Evolutionary conservation across 2,113 vertebrate species (phyloP).

Genomic region (Bujurquina vittata): DNA sequence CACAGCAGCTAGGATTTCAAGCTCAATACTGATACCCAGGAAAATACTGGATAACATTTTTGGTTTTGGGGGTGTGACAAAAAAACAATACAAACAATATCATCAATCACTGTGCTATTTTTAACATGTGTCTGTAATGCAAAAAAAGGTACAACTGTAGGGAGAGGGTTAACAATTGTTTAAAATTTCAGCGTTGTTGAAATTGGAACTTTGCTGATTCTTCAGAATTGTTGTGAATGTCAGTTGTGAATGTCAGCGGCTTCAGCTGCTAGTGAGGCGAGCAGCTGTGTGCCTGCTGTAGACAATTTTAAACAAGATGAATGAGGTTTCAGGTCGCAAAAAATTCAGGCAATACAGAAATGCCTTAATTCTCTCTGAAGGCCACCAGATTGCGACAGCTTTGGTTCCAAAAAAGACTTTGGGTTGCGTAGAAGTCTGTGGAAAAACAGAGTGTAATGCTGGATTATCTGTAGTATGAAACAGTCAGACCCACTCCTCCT

Average conservation of each 20-base stretch:
- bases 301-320: neutral
- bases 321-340: too few relatives aligned
- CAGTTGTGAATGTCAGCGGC: neutral
- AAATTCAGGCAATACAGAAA: neutral
- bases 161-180: neutral
- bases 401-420: neutral
- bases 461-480: neutral
- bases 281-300: neutral
- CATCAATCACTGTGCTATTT: too few relatives aligned
- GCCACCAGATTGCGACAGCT: neutral
- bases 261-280: neutral
- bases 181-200: neutral
- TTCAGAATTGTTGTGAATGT: neutral
- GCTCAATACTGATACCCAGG: neutral
- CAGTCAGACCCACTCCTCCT: neutral
- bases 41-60: neutral
- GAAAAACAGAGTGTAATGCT: neutral
- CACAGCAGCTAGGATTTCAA: neutral
- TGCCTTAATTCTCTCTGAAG: neutral
- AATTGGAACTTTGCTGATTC: neutral
- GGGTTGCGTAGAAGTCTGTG: neutral
- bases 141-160: too few relatives aligned
- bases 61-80: neutral
- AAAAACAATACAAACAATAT: neutral
- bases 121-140: too few relatives aligned